Evolutionary conservation across 2,113 vertebrate species (phyloP).

Genomic region (Heterocephalus glaber): DNA sequence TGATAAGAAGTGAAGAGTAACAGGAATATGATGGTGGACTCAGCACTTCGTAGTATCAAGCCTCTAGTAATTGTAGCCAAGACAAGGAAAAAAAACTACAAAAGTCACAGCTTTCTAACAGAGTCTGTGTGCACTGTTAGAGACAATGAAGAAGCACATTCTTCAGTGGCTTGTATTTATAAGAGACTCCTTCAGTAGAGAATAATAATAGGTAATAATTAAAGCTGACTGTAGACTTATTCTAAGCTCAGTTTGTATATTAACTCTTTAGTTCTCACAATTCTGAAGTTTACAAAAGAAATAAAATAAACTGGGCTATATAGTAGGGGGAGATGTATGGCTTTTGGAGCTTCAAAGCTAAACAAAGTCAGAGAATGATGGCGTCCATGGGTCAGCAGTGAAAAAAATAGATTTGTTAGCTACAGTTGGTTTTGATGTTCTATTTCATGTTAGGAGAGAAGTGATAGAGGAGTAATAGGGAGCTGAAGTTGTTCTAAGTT

Average conservation of each 20-base stretch:
- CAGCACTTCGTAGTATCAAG: background rate
- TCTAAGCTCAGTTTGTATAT: background rate
- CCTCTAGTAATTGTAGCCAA: background rate
- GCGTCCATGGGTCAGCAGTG: too few species aligned
- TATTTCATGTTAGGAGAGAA: background rate
- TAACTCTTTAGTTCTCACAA: background rate
- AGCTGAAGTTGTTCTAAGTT: background rate
- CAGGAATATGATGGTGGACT: background rate
- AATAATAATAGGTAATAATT: background rate
- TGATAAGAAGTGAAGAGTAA: background rate
- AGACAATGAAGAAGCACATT: background rate
- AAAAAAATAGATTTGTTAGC: background rate
- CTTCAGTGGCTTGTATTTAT: background rate
- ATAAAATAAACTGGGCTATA: background rate
- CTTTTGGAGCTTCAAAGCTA: background rate
- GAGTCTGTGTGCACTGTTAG: background rate
- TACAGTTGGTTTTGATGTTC: background rate
- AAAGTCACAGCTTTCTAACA: background rate
- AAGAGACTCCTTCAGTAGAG: background rate
- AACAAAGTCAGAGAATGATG: background rate
- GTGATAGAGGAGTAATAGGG: background rate
- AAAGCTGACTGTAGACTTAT: background rate
- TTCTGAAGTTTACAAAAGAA: background rate
- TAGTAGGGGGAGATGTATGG: background rate
- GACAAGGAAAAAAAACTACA: background rate